phyloP scores from a whole-genome alignment of 2,113 vertebrate genomes.

The Rostratula benghalensis region DNA sequence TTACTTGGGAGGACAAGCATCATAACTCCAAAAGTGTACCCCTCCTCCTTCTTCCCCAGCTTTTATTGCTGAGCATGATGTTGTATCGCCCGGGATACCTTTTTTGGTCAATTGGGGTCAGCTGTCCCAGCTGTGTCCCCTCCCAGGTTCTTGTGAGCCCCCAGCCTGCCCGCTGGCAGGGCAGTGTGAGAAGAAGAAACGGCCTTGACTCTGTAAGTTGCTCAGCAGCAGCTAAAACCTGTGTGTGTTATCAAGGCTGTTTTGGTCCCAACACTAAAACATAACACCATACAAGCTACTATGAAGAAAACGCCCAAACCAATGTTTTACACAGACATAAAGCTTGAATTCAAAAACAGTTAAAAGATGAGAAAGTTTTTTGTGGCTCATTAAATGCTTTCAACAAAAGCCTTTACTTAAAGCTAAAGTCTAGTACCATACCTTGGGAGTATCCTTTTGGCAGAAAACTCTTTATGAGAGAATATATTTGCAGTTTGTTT shows the following conservation, averaged over 20 bases:
- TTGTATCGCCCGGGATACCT: neutral
- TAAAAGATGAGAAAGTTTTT: neutral
- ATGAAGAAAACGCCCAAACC: neutral
- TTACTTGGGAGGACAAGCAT: neutral
- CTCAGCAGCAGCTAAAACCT: neutral
- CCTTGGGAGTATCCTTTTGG: neutral
- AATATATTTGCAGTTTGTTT: neutral
- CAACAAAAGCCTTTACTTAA: neutral
- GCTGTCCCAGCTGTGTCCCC: neutral
- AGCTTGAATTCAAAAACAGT: neutral
- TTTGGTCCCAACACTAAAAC: neutral
- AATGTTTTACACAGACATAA: neutral
- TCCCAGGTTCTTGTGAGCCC: neutral
- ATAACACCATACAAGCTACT: neutral
- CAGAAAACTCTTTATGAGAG: neutral
- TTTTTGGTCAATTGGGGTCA: neutral
- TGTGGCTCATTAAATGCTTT: neutral
- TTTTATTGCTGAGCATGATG: neutral
- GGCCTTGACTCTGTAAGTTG: neutral
- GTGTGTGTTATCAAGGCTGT: neutral
- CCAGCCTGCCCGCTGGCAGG: rapidly evolving
- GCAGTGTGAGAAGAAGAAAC: neutral
- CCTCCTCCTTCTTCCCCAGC: neutral
- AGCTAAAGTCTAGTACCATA: neutral
- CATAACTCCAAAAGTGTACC: rapidly evolving